phyloP scores from a whole-genome alignment of 35 echinoderm and acorn worm species.

The Heliocidaris tuberculata region DNA sequence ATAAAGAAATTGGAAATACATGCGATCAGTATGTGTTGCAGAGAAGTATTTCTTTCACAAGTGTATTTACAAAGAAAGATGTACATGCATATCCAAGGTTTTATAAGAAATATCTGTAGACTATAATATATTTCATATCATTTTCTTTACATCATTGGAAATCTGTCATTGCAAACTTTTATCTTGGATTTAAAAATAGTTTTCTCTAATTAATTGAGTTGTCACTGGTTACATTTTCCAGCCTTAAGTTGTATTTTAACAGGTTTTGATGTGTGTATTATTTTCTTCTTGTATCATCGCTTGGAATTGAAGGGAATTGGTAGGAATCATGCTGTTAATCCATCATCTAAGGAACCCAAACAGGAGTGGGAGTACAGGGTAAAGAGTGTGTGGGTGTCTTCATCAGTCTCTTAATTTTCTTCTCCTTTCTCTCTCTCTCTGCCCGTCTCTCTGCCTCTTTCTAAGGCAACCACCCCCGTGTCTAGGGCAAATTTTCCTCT shows the following conservation, averaged over 20 bases:
- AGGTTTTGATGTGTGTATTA: neutral
- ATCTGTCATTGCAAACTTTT: no score
- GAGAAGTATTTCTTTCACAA: no score
- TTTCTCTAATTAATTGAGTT: no score
- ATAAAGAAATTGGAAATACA: no score
- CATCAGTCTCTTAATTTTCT: slow-evolving; percentile 6
- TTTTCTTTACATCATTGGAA: no score
- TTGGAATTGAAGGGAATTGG: neutral
- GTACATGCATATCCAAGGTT: no score
- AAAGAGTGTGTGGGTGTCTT: slow-evolving; percentile 1
- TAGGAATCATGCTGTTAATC: neutral
- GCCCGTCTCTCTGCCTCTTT: neutral
- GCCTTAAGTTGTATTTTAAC: neutral
- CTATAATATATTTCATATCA: no score
- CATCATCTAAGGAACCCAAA: neutral
- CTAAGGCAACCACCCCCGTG: neutral
- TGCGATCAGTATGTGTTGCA: no score
- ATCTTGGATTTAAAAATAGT: no score
- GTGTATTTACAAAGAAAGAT: no score
- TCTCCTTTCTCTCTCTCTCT: neutral
- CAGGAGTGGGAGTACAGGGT: neutral
- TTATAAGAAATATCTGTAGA: no score
- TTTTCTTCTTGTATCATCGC: neutral
- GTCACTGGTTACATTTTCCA: no score
- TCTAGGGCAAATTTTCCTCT: neutral